Evolutionary conservation across 2,113 vertebrate genomes (phyloP).

Genomic region (Nematolebias whitei): DNA sequence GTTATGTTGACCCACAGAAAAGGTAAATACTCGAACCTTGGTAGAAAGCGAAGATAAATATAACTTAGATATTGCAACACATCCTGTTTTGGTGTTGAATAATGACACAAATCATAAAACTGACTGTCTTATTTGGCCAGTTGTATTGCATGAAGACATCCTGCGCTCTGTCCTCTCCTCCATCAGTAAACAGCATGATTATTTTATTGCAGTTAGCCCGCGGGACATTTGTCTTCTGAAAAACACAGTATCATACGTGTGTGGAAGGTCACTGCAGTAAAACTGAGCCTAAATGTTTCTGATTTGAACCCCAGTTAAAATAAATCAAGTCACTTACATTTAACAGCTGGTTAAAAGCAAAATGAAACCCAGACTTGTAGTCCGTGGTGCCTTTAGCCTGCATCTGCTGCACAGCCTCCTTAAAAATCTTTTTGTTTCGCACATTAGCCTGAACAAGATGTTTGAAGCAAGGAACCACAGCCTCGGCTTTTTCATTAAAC

Average conservation of each 20-base stretch:
- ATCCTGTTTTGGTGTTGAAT: background rate
- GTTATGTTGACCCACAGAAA: constrained; percentile 98
- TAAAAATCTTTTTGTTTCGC: constrained; percentile 98
- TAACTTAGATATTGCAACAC: background rate
- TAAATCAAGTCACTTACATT: constrained; percentile 84
- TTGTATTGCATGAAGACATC: constrained; percentile 98
- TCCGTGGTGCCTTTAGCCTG: constrained; percentile 96
- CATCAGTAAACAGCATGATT: constrained; percentile 99
- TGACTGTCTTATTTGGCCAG: constrained; percentile 97
- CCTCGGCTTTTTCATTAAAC: constrained; percentile 97
- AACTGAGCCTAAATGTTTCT: background rate
- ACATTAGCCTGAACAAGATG: constrained; percentile 98
- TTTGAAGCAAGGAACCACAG: constrained; percentile 93
- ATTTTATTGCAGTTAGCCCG: constrained; percentile 99
- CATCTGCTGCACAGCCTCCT: constrained; percentile 95
- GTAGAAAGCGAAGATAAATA: background rate
- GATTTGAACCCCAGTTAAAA: background rate
- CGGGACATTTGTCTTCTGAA: constrained; percentile 89
- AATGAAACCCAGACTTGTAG: constrained; percentile 98
- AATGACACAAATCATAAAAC: constrained; percentile 22
- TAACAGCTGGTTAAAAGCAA: constrained; percentile 96
- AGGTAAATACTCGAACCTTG: constrained; percentile 92
- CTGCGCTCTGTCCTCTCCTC: constrained; percentile 95
- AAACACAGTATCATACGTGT: constrained; percentile 2
- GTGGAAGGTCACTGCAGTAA: background rate